Evolutionary conservation across 2,797 vertebrate genomes (phyloP), one percentile per base, ranked within the genome.

Genomic region (Neosilurus mollespiculum): DNA sequence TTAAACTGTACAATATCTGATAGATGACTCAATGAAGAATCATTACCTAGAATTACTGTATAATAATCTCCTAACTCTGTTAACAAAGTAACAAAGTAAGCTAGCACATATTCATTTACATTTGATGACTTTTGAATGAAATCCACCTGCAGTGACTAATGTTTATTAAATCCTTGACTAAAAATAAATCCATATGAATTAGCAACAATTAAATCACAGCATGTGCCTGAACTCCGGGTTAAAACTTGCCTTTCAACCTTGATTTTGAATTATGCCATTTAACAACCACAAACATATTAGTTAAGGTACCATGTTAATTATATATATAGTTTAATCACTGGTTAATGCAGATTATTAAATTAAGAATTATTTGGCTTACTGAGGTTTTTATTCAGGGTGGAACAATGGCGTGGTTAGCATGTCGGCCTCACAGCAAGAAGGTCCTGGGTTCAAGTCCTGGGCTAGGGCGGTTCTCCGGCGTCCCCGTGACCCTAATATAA

Each of bases 131-230:
- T 75, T 34, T 20, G 54, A 34, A 34, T 20, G 16, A 58, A 72
- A 26, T 53, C 2, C 72, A 75, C 72, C 72, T 75, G 53, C 54
- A 75, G 54, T 58, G 72, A 75, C 26, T 58, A 58, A 75, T 58
- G 53, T 58, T 58, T 34, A 58, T 75, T 58, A 2, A 75, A 34
- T 11, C 72, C 72, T 7, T 20, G 10, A 75, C 72, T 58, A 75
- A 75, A 75, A 75, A 75, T 75, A 58, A 75, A 22, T 58, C 16
- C 3, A 11, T 16, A 3, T 12, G 9, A 75, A 34, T 58, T 58
- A 75, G 53, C 24, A 12, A 34, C 72, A 34, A 58, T 58, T 58
- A 58, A 56, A 34, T 75, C 7, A 4, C 53, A 20, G 53, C 72
- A 58, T 58, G 16, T 75, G 56, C 30, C 72, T 72, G 70, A 72